Conservation (phyloP, 2,888 invertebrate genomes). For the Tineola bisselliella region DNA sequence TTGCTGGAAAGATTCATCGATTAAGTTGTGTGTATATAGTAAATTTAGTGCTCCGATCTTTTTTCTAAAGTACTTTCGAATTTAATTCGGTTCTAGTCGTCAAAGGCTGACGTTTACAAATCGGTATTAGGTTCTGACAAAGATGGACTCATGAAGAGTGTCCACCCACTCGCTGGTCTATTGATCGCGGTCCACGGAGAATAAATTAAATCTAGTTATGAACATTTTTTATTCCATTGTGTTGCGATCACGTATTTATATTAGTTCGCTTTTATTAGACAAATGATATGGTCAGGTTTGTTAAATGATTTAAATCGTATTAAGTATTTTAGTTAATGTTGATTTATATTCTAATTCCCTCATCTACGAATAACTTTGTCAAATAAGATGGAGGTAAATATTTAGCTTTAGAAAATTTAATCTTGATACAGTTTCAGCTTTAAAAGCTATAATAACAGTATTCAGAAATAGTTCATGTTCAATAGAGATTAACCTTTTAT, state of each 20-base stretch:
- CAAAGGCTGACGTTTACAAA: conserved; percentile 60
- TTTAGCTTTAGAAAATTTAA: background rate
- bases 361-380: background rate
- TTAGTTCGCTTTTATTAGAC: conserved; percentile 40
- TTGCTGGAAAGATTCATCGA: background rate
- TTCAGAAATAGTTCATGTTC: conserved; percentile 17
- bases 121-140: conserved; percentile 66
- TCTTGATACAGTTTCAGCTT: conserved; percentile 5
- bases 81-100: conserved; percentile 56
- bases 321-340: background rate
- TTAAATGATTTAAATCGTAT: background rate
- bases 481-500: conserved; percentile 38
- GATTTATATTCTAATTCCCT: no score
- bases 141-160: conserved; percentile 66
- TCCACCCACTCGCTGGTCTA: conserved; percentile 62
- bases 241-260: conserved; percentile 49
- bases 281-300: conserved; percentile 31
- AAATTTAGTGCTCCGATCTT: conserved; percentile 3
- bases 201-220: conserved; percentile 66
- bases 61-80: conserved; percentile 24
- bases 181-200: conserved; percentile 57
- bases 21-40: background rate
- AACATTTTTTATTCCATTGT: conserved; percentile 62
- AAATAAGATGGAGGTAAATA: background rate
- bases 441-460: conserved; percentile 9